These are phyloP conservation scores for Anabacerthia variegaticeps DNA, from an alignment of 2,797 vertebrate genomes.

Conservation along the genomic window DNA sequence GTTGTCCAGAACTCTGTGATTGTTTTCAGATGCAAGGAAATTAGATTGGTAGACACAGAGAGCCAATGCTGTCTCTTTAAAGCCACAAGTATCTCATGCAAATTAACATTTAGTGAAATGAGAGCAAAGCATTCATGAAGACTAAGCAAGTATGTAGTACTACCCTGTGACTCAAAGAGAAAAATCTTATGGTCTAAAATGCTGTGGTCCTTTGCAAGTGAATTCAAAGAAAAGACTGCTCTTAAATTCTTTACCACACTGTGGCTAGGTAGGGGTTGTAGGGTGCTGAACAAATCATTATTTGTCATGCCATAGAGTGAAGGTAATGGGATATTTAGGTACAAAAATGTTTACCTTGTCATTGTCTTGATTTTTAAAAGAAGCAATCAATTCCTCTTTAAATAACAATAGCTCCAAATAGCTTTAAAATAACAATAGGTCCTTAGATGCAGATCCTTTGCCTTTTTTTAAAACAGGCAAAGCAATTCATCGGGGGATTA, in stretches of 20 bases:
- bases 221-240: background rate
- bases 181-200: conserved; percentile 1
- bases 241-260: background rate
- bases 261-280: background rate
- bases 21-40: conserved; percentile 52
- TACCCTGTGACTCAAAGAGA: conserved; percentile 9
- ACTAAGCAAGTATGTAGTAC: conserved; percentile 22
- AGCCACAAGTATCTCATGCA: conserved; percentile 40
- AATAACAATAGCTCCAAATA: conserved; percentile 6
- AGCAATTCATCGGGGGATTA: background rate
- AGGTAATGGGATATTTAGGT: background rate
- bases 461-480: background rate
- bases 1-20: conserved; percentile 14
- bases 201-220: background rate
- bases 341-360: background rate
- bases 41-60: conserved; percentile 15
- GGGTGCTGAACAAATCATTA: background rate
- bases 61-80: conserved; percentile 49
- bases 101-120: conserved; percentile 52
- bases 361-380: conserved; percentile 7
- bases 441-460: background rate
- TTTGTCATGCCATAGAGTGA: background rate
- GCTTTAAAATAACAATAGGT: conserved; percentile 16
- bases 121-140: conserved; percentile 42
- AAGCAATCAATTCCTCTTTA: background rate